Evolutionary conservation across 2,113 vertebrate genomes (phyloP).

Genomic region (Oncorhynchus masou): DNA sequence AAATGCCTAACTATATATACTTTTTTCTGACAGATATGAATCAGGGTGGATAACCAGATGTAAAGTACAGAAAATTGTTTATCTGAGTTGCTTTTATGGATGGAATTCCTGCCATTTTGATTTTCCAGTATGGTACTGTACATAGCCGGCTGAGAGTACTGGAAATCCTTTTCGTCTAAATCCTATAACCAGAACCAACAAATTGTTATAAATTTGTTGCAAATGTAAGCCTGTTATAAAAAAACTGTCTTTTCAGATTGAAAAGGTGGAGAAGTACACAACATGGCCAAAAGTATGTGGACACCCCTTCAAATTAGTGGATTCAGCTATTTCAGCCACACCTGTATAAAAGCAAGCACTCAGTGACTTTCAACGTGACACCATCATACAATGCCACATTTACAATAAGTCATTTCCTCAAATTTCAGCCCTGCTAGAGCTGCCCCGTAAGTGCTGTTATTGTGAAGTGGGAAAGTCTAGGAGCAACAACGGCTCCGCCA

Average conservation of each 20-base stretch:
- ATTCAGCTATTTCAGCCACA: no score
- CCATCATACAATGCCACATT: no score
- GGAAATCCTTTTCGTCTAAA: conserved; percentile 56
- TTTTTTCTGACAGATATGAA: background rate
- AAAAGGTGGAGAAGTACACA: background rate
- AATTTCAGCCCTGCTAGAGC: no score
- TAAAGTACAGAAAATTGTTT: background rate
- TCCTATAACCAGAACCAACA: conserved; percentile 66
- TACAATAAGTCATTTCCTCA: no score
- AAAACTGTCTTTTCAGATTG: conserved; percentile 42
- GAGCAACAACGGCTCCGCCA: no score
- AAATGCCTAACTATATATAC: no score
- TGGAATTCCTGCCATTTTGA: background rate
- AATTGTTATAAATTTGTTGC: conserved; percentile 57
- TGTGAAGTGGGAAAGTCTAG: no score
- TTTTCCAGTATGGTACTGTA: conserved; percentile 46
- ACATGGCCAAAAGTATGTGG: no score
- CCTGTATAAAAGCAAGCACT: no score
- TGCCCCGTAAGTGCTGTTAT: no score
- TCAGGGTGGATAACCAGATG: background rate
- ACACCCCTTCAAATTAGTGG: no score
- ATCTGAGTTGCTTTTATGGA: background rate
- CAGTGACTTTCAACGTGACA: no score
- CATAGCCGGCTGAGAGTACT: background rate
- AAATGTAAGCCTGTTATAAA: conserved; percentile 59